A percentile compares a stretch with the other conserved stretches of the same genome.
phyloP scores from a whole-genome alignment of 2,113 vertebrate genomes.

The Sclerurus mexicanus region DNA sequence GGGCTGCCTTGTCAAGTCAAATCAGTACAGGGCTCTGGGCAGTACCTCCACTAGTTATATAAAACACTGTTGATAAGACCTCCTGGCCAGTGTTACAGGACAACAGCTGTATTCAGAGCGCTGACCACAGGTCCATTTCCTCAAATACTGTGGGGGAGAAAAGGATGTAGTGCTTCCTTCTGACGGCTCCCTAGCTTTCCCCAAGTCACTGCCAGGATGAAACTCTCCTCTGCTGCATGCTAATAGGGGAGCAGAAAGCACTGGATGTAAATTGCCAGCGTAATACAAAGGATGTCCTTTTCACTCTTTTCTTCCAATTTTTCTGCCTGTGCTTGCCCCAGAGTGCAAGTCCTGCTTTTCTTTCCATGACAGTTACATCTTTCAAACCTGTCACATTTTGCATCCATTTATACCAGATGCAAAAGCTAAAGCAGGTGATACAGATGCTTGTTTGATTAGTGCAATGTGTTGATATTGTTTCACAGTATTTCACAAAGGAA shows the following conservation, averaged over 20 bases:
- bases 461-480: slow-evolving; percentile 2
- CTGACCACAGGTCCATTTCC: background rate
- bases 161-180: too few species aligned
- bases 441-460: slow-evolving; percentile 9
- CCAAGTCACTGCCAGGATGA: background rate
- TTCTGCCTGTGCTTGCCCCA: background rate
- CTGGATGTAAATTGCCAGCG: background rate
- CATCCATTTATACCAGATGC: background rate
- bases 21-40: background rate
- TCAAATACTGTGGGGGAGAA: fast-evolving
- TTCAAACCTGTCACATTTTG: background rate
- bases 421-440: slow-evolving; percentile 12
- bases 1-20: background rate
- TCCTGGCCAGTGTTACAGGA: background rate
- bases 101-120: too few species aligned
- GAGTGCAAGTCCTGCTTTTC: background rate
- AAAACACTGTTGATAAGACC: background rate
- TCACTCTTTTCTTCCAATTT: background rate
- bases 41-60: background rate
- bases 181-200: fast-evolving
- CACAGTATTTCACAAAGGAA: background rate
- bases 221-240: background rate
- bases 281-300: background rate
- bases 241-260: background rate
- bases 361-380: background rate